Conservation (phyloP, 2,888 invertebrate species). For the Pseudococcus longispinus region DNA sequence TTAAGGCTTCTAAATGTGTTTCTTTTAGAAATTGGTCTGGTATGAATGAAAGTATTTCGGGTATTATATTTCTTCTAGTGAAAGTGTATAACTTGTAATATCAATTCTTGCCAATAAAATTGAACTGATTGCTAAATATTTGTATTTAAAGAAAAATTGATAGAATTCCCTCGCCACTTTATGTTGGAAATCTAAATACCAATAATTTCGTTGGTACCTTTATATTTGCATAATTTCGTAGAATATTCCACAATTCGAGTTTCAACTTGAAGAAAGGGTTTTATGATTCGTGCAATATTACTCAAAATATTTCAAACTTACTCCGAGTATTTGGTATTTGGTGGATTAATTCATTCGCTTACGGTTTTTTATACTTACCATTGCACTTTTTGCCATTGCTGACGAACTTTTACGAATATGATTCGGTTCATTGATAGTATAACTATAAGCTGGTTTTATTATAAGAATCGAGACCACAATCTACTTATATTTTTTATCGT, state of each 20-base stretch:
- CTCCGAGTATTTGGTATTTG: not conserved
- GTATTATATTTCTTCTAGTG: not conserved
- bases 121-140: not conserved
- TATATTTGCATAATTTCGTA: too few relatives aligned
- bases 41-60: not conserved
- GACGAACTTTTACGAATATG: not conserved
- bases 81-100: not conserved
- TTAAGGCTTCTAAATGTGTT: not conserved
- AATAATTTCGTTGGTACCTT: too few relatives aligned
- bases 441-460: not conserved
- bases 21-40: not conserved
- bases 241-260: too few relatives aligned
- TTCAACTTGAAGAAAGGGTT: too few relatives aligned
- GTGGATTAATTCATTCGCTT: not conserved
- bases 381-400: not conserved
- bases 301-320: not conserved
- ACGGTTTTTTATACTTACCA: not conserved
- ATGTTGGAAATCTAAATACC: too few relatives aligned
- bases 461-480: not conserved
- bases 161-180: too few relatives aligned
- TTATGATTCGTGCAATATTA: too few relatives aligned
- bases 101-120: not conserved
- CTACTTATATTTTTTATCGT: not conserved
- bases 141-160: not conserved
- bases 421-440: not conserved